phyloP scores from a whole-genome alignment of 2,888 invertebrate species.

The Elysia crispata region DNA sequence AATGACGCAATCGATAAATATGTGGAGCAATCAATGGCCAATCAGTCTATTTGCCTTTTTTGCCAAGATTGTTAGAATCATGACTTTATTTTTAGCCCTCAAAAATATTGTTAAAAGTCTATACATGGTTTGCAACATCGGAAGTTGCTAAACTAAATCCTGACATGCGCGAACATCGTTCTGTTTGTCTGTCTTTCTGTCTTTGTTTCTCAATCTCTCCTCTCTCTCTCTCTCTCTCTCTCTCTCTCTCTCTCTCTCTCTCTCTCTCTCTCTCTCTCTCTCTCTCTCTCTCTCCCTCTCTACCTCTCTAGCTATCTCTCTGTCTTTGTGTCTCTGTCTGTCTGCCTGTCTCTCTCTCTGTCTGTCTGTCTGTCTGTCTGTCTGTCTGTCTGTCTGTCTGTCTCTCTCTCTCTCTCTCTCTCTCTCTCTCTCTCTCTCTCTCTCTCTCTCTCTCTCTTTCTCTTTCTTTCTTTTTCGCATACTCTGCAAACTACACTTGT shows the following conservation, averaged over 20 bases:
- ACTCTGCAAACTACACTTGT: no score
- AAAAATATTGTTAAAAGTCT: no score
- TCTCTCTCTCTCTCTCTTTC: slow-evolving; percentile 3
- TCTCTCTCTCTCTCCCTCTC: neutral
- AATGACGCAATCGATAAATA: no score
- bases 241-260: slow-evolving; percentile 11
- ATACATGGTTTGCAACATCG: no score
- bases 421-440: neutral
- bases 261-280: neutral
- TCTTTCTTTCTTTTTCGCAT: no score
- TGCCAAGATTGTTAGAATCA: neutral
- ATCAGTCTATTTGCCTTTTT: no score
- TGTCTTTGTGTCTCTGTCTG: neutral
- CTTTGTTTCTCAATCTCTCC: neutral
- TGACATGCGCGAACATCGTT: no score
- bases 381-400: slow-evolving; percentile 12
- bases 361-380: neutral
- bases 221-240: neutral
- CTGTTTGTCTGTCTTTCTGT: neutral
- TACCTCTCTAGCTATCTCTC: neutral
- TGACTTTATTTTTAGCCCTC: no score
- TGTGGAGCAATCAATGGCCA: no score
- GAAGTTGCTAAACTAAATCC: no score
- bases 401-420: slow-evolving; percentile 12
- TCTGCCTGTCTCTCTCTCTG: neutral